phyloP scores from a whole-genome alignment of 2,888 invertebrate genomes.

The Amphipyra berbera region DNA sequence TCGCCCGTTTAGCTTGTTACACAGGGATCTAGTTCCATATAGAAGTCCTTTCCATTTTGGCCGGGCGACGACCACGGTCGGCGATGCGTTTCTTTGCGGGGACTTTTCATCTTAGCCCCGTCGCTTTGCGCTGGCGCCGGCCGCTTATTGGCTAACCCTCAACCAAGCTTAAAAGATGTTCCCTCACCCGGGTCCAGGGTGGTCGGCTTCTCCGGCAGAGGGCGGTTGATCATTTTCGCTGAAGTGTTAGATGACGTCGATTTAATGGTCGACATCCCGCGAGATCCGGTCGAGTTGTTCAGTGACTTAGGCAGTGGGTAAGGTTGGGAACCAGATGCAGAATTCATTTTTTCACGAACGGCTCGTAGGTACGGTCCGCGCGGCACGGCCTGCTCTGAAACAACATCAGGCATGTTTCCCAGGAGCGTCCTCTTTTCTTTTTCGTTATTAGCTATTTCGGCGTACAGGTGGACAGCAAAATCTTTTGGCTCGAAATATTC shows the following conservation, averaged over 20 bases:
- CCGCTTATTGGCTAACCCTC: slow-evolving; percentile 61
- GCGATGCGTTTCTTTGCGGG: slow-evolving; percentile 29
- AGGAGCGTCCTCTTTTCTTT: slow-evolving; percentile 75
- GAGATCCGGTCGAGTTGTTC: slow-evolving; percentile 64
- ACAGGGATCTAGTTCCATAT: slow-evolving; percentile 63
- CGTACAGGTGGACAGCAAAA: slow-evolving; percentile 90
- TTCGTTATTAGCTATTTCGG: slow-evolving; percentile 89
- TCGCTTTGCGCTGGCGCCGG: slow-evolving; percentile 36
- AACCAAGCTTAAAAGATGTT: slow-evolving; percentile 76
- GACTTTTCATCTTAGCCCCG: slow-evolving; percentile 14
- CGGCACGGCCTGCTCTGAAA: slow-evolving; percentile 80
- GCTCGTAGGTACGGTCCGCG: slow-evolving; percentile 91
- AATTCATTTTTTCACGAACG: slow-evolving; percentile 89
- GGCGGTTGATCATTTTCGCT: slow-evolving; percentile 91
- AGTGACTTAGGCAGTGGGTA: slow-evolving; percentile 63
- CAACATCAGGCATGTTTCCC: slow-evolving; percentile 83
- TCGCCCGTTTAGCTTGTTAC: slow-evolving; percentile 56
- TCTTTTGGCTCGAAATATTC: slow-evolving; percentile 89
- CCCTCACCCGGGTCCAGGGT: slow-evolving; percentile 79
- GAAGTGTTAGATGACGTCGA: slow-evolving; percentile 79
- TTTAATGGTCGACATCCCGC: slow-evolving; percentile 71
- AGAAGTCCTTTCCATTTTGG: slow-evolving; percentile 56
- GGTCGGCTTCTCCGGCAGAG: slow-evolving; percentile 92
- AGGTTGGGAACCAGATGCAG: slow-evolving; percentile 53
- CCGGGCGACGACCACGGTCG: slow-evolving; percentile 40